phyloP scores from a whole-genome alignment of 2,113 vertebrate species.

The Lophotis ruficrista region DNA sequence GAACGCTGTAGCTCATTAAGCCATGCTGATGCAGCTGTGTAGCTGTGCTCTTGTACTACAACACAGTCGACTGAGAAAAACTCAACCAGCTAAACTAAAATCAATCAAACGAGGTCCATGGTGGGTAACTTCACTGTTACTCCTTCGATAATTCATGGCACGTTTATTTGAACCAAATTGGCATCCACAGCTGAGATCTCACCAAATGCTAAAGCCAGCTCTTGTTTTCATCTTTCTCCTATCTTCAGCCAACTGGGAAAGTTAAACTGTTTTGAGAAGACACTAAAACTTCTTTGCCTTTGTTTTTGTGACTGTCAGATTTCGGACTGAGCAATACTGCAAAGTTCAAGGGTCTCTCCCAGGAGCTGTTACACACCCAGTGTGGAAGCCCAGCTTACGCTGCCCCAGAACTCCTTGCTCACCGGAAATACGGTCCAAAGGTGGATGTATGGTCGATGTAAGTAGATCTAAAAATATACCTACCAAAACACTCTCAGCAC shows the following conservation, averaged over 20 bases:
- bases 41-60: neutral
- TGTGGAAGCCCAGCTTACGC: conserved; percentile 85
- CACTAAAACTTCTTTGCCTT: neutral
- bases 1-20: neutral
- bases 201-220: neutral
- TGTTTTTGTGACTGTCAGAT: conserved; percentile 72
- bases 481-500: neutral
- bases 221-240: neutral
- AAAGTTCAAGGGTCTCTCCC: conserved; percentile 78
- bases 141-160: neutral
- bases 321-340: conserved; percentile 87
- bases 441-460: conserved; percentile 87
- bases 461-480: conserved; percentile 65
- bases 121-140: neutral
- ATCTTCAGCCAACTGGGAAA: neutral
- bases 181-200: neutral
- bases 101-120: neutral
- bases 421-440: conserved; percentile 87
- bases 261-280: neutral
- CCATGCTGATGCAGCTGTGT: neutral
- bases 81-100: neutral
- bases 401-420: conserved; percentile 84
- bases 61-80: neutral
- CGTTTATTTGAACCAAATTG: neutral
- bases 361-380: conserved; percentile 83